Percentiles rank a stretch among this genome's conserved stretches.
Evolutionary conservation across 2,888 invertebrate species (phyloP).

Genomic region (Brachypalpus laphriformis): DNA sequence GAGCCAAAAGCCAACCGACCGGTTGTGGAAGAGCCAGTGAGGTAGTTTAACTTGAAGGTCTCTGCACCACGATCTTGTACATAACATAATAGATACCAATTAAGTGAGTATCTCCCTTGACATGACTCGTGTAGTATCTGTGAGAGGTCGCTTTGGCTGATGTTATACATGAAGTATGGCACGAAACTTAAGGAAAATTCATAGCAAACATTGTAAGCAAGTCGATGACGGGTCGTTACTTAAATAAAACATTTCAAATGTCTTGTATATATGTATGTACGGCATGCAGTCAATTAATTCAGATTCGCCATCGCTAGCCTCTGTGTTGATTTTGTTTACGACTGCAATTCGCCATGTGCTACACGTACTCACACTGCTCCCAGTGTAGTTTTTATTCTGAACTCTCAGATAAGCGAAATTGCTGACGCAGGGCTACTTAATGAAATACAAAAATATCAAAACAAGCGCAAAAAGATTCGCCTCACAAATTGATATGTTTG

Average conservation of each 20-base stretch:
- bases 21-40: constrained; percentile 50
- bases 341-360: constrained; percentile 66
- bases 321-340: constrained; percentile 57
- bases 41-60: constrained; percentile 58
- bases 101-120: constrained; percentile 61
- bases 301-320: constrained; percentile 37
- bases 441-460: constrained; percentile 50
- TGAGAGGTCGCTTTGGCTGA: constrained; percentile 32
- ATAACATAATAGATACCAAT: constrained; percentile 60
- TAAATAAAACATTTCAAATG: neutral
- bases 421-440: constrained; percentile 64
- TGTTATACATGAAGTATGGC: neutral
- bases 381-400: constrained; percentile 23
- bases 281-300: constrained; percentile 60
- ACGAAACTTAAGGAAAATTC: constrained; percentile 8
- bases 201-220: constrained; percentile 13
- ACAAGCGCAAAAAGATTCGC: constrained; percentile 36
- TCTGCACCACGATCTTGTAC: constrained; percentile 45
- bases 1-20: constrained; percentile 25
- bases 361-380: constrained; percentile 33
- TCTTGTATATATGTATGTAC: neutral
- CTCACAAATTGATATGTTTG: constrained; percentile 53
- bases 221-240: neutral
- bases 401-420: constrained; percentile 49
- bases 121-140: constrained; percentile 33